Base-by-base conservation (phyloP, 2,797 vertebrate species). In the Tenualosa ilisha region DNA sequence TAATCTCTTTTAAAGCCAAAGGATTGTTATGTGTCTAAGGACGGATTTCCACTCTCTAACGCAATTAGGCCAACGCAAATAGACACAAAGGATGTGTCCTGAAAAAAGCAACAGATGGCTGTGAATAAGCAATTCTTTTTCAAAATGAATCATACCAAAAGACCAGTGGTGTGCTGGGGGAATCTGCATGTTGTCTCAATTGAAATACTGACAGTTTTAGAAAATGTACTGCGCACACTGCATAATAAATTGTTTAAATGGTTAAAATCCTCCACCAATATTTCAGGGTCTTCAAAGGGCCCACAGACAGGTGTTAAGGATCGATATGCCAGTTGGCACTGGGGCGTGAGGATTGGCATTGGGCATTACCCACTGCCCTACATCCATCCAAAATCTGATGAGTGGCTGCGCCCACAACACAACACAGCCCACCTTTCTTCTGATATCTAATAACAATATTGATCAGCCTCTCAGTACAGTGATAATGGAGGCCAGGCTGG, bases 371-470 rank as follows among this genome's bases (percentile, higher is more conserved):
- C 68, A 75, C 68, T 75, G 68, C 37, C 68, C 68, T 75, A 75
- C 68, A 75, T 75, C 68, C 37, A 15, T 75, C 68, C 68, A 75
- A 37, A 31, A 75, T 6, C 68, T 75, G 68, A 75, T 13, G 68
- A 75, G 37, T 75, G 68, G 68, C 68, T 37, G 68, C 31, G 37
- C 68, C 31, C 68, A 75, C 68, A 75, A 43, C 68, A 75, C 68
- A 75, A 75, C 68, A 43, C 37, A 15, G 43, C 68, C 37, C 68
- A 75, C 68, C 68, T 75, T 75, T 43, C 68, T 75, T 37, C 68
- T 75, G 68, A 75, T 75, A 75, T 75, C 68, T 75, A 75, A 75
- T 75, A 75, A 75, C 68, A 75, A 75, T 75, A 75, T 75, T 75
- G 68, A 75, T 75, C 68, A 75, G 68, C 68, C 68, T 43, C 68